A percentile compares a stretch with the other conserved stretches of the same genome.
Conservation (phyloP, 2,797 vertebrate species). For the Onychomys leucogaster region DNA sequence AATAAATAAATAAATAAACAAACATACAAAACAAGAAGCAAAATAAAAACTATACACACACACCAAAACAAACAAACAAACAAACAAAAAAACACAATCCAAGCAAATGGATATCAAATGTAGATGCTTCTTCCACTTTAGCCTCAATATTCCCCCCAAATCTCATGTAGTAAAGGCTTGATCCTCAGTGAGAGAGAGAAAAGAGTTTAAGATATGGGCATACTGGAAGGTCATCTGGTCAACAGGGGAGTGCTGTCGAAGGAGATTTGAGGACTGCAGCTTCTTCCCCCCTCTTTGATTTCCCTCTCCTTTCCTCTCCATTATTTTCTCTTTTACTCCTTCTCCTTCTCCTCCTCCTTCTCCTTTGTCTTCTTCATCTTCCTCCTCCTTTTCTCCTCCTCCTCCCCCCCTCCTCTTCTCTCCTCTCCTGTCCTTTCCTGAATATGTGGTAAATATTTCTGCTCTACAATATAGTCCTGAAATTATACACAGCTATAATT, state of each 20-base stretch:
- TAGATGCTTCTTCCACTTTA: background rate
- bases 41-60: background rate
- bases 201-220: background rate
- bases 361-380: background rate
- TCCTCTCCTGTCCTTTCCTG: background rate
- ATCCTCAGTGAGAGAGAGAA: background rate
- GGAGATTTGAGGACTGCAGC: too few relatives aligned
- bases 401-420: background rate
- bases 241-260: background rate
- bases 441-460: background rate
- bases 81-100: background rate
- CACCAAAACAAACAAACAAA: too few relatives aligned
- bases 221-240: background rate
- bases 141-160: background rate
- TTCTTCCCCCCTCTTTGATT: background rate
- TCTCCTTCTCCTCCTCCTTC: too few relatives aligned
- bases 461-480: too few relatives aligned
- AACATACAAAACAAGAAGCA: too few relatives aligned
- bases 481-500: too few relatives aligned
- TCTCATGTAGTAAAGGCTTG: background rate
- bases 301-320: too few relatives aligned
- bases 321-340: background rate
- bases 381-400: background rate
- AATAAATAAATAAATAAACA: background rate
- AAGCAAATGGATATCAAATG: constrained; percentile 22